Evolutionary conservation across 2,888 invertebrate species (phyloP).

Genomic region (Orthosia gracilis): DNA sequence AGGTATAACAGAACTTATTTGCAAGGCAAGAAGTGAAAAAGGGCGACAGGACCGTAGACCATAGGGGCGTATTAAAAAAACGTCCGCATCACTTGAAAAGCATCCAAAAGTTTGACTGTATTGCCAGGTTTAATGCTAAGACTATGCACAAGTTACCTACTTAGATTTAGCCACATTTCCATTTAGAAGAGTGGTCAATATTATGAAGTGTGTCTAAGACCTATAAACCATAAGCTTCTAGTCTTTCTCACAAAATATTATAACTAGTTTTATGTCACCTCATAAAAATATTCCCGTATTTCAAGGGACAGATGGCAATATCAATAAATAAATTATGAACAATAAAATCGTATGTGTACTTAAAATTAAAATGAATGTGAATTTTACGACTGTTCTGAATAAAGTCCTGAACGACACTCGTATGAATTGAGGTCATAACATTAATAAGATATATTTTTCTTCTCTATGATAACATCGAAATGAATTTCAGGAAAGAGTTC

Average conservation of each 20-base stretch:
- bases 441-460: slow-evolving; percentile 6
- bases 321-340: slow-evolving; percentile 55
- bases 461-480: not conserved
- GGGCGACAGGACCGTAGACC: too few species aligned
- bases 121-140: too few species aligned
- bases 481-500: not conserved
- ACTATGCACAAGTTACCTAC: too few species aligned
- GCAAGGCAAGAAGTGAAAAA: too few species aligned
- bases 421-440: slow-evolving; percentile 17
- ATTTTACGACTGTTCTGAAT: slow-evolving; percentile 32
- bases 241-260: slow-evolving; percentile 21
- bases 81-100: too few species aligned
- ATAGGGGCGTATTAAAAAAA: too few species aligned
- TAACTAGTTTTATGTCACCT: slow-evolving; percentile 28
- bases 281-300: slow-evolving; percentile 35
- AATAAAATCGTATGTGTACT: slow-evolving; percentile 43
- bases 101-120: too few species aligned
- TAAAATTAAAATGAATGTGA: slow-evolving; percentile 48
- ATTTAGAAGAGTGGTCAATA: not conserved
- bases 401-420: slow-evolving; percentile 21
- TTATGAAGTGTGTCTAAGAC: not conserved
- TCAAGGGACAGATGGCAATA: slow-evolving; percentile 19
- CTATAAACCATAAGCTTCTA: not conserved
- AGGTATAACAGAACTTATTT: too few species aligned
- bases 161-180: too few species aligned